Evolutionary conservation across 1,140 invertebrate species (phyloP), one percentile per base, ranked within the genome.

Genomic region (Forficula auricularia): DNA sequence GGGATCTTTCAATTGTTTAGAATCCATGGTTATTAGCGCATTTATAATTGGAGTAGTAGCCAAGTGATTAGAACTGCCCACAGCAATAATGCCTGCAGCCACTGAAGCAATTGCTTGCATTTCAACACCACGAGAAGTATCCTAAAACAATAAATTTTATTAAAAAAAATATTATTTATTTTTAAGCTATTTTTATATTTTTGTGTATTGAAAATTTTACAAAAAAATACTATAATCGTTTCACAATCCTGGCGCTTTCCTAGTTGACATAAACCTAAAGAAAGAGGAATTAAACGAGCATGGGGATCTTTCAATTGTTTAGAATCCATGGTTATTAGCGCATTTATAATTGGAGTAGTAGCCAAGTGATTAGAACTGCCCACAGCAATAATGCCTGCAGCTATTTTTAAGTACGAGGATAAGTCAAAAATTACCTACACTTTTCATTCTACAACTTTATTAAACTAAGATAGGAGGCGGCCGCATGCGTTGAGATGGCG

Each of bases 351-450:
- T 16, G 67, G 69, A 9, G 69, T 66, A 2, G 71, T 72, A 2
- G 75, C 71, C 31, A 68, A 63, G 22, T 61, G 61, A 56, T 75
- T 73, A 49, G 63, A 70, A 22, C 71, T 73, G 10, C 72, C 72
- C 7, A 77, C 71, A 39, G 70, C 60, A 39, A 79, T 73, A 54
- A 78, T 58, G 43, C 77, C 77, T 54, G 71, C 69, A 1, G 75
- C 63, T 18, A 79, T n/a, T n/a, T n/a, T n/a, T n/a, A n/a, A n/a
- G n/a, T n/a, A n/a, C n/a, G n/a, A n/a, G n/a, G n/a, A n/a, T n/a
- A n/a, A n/a, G n/a, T n/a, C n/a, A n/a, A n/a, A n/a, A n/a, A n/a
- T n/a, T n/a, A n/a, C n/a, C n/a, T n/a, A n/a, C n/a, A n/a, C n/a
- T n/a, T n/a, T n/a, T n/a, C n/a, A n/a, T n/a, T n/a, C n/a, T n/a